These are phyloP conservation scores for Parthenolecanium corni DNA, from an alignment of 2,888 invertebrate genomes.

Conservation along the genomic window DNA sequence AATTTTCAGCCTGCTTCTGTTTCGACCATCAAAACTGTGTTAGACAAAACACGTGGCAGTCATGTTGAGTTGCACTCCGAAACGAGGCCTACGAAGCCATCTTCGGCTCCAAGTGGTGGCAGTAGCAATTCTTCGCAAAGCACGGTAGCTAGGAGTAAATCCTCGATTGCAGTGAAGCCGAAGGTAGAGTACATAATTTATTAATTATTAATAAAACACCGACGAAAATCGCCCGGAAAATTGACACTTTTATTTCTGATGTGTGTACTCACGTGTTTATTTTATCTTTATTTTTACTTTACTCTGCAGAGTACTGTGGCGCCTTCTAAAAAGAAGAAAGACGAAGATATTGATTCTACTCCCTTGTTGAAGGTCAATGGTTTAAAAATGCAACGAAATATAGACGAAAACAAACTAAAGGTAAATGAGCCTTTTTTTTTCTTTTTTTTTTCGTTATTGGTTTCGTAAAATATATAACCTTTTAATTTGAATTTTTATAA, in stretches of 20 bases:
- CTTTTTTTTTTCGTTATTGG: background rate
- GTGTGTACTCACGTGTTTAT: background rate
- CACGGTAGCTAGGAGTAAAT: constrained; percentile 24
- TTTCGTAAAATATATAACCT: background rate
- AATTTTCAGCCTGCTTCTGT: constrained; percentile 31
- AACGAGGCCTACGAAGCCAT: constrained; percentile 15
- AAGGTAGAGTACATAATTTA: constrained; percentile 16
- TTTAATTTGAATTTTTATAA: background rate
- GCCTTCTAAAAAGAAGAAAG: constrained; percentile 53
- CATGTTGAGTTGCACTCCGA: constrained; percentile 33
- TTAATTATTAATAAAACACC: too few relatives aligned
- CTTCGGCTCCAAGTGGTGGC: constrained; percentile 19
- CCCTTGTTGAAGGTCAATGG: constrained; percentile 70
- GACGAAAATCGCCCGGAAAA: too few relatives aligned
- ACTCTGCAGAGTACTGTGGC: constrained; percentile 23
- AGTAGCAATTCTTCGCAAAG: background rate
- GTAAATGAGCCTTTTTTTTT: constrained; percentile 35
- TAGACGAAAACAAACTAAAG: constrained; percentile 89
- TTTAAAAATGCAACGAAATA: constrained; percentile 79
- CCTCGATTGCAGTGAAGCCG: constrained; percentile 17
- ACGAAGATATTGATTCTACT: constrained; percentile 70
- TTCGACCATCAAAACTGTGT: constrained; percentile 32
- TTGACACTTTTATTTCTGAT: background rate
- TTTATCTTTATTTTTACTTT: background rate
- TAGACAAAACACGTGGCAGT: constrained; percentile 35